A percentile compares a stretch with the other conserved stretches of the same genome.
Conservation (phyloP, 2,888 invertebrate genomes). For the Drosophila birchii region DNA sequence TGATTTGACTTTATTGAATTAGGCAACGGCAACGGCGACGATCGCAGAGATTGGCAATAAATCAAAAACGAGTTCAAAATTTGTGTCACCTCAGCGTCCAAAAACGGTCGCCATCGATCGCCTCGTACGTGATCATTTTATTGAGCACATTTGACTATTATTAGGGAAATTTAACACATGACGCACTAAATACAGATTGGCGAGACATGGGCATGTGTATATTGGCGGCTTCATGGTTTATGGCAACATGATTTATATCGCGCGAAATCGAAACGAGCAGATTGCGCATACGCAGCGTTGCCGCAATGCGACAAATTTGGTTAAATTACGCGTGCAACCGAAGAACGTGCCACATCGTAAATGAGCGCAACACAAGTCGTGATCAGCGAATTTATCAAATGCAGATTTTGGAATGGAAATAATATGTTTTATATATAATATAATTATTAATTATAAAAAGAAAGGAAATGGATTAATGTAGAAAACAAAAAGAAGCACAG, state of each 20-base stretch:
- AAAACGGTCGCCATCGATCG: slow-evolving; percentile 55
- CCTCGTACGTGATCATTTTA: slow-evolving; percentile 76
- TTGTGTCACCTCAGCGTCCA: slow-evolving; percentile 72
- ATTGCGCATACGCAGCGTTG: slow-evolving; percentile 70
- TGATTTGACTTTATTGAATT: slow-evolving; percentile 75
- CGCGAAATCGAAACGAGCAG: slow-evolving; percentile 47
- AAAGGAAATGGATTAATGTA: neutral
- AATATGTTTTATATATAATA: too few relatives aligned
- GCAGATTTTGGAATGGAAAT: neutral
- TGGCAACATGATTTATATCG: slow-evolving; percentile 82
- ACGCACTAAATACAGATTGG: slow-evolving; percentile 45
- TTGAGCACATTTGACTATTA: slow-evolving; percentile 83
- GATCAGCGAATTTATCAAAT: neutral
- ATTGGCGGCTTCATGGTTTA: slow-evolving; percentile 64
- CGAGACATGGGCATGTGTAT: slow-evolving; percentile 46
- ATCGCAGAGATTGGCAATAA: slow-evolving; percentile 68
- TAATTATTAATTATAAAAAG: neutral
- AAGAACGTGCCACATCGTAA: slow-evolving; percentile 44
- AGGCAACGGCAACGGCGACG: slow-evolving; percentile 41
- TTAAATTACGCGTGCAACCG: slow-evolving; percentile 56
- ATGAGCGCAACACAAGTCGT: slow-evolving; percentile 26
- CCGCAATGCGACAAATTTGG: slow-evolving; percentile 63
- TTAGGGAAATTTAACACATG: slow-evolving; percentile 81
- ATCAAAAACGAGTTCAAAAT: slow-evolving; percentile 80
- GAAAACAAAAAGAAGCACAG: neutral